phyloP scores from a whole-genome alignment of 2,888 invertebrate species.

The Standfussiana lucernea region DNA sequence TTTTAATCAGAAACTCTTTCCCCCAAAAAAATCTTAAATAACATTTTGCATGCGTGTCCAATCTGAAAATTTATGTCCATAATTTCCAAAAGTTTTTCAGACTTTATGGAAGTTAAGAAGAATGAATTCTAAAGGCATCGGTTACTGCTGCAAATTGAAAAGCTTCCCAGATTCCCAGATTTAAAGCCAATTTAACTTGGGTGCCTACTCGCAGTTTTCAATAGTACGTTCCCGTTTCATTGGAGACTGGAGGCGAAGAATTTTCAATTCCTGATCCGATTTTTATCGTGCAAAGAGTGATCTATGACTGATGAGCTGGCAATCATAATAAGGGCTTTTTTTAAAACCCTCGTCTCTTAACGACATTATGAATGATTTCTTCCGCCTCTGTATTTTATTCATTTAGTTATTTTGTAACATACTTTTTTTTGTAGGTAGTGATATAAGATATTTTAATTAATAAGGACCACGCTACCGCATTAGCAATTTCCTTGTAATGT shows the following conservation, averaged over 20 bases:
- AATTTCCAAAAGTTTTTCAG: constrained; percentile 47
- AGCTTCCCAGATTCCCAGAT: constrained; percentile 72
- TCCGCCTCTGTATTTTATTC: neutral
- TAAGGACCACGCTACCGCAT: too few species aligned
- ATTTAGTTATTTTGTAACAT: neutral
- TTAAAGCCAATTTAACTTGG: constrained; percentile 78
- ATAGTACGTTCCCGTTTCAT: constrained; percentile 60
- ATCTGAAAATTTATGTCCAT: constrained; percentile 39
- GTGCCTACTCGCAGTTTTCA: constrained; percentile 69
- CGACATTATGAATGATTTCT: neutral
- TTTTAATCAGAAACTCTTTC: constrained; percentile 12
- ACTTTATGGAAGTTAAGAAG: constrained; percentile 53
- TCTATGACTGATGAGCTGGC: constrained; percentile 21
- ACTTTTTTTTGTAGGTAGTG: too few species aligned
- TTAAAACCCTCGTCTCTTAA: constrained; percentile 5
- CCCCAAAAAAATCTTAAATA: constrained; percentile 12
- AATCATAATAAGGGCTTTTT: constrained; percentile 25
- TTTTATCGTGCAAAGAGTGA: constrained; percentile 35
- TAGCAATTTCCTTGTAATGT: too few species aligned
- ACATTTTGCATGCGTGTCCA: constrained; percentile 28
- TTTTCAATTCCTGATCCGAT: constrained; percentile 54
- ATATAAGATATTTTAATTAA: too few species aligned
- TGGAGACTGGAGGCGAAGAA: constrained; percentile 43
- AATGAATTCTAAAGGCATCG: constrained; percentile 58
- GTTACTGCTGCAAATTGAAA: constrained; percentile 68